Conservation (phyloP, 2,797 vertebrate species). For the Dermochelys coriacea region DNA sequence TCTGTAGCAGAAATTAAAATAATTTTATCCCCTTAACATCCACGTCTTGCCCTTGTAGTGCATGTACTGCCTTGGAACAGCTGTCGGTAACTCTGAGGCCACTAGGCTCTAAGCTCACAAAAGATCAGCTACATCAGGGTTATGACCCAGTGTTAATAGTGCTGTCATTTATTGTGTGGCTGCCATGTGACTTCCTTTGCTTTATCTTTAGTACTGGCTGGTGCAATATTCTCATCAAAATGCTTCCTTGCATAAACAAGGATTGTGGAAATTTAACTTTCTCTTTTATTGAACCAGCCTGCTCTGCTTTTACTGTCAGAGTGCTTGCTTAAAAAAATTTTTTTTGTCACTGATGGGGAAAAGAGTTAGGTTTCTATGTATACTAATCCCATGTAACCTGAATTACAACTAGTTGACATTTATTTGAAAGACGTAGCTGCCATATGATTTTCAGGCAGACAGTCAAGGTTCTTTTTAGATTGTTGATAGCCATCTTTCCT, state of each 20-base stretch:
- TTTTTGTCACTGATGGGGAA: background rate
- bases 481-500: background rate
- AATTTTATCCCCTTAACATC: constrained; percentile 59
- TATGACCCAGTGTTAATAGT: constrained; percentile 68
- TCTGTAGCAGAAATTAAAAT: background rate
- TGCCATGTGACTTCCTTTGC: constrained; percentile 73
- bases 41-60: background rate
- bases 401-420: constrained; percentile 49
- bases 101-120: constrained; percentile 40
- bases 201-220: constrained; percentile 64
- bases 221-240: constrained; percentile 62
- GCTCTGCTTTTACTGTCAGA: constrained; percentile 48
- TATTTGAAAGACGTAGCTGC: constrained; percentile 17
- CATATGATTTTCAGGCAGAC: constrained; percentile 9
- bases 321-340: constrained; percentile 50
- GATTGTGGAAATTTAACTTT: constrained; percentile 67
- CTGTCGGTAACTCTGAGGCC: constrained; percentile 20
- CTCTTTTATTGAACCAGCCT: constrained; percentile 53
- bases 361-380: constrained; percentile 20
- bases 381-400: constrained; percentile 13
- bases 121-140: constrained; percentile 45
- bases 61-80: constrained; percentile 55
- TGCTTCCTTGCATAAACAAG: constrained; percentile 55
- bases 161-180: constrained; percentile 68
- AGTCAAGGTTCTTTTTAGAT: constrained; percentile 50